Conservation (phyloP, 2,113 vertebrate species). For the Rhombomys opimus region DNA sequence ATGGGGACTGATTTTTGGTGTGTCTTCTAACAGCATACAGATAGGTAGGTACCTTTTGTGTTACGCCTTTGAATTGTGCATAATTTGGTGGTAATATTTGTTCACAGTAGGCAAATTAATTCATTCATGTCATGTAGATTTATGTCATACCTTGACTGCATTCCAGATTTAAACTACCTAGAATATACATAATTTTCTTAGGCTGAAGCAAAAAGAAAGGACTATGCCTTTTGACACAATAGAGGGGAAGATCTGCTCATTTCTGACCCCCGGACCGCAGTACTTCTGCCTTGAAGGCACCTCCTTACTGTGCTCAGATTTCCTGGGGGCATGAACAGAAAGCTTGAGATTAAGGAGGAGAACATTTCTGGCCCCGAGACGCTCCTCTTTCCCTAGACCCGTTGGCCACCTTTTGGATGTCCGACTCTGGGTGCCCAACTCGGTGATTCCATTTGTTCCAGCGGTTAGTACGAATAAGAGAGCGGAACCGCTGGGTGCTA, state of each 20-base stretch:
- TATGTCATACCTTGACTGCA: constrained; percentile 82
- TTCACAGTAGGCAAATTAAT: constrained; percentile 79
- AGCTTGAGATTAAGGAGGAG: background rate
- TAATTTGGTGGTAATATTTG: constrained; percentile 76
- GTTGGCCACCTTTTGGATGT: background rate
- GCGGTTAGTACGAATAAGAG: background rate
- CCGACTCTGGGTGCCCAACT: background rate
- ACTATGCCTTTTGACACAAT: constrained; percentile 17
- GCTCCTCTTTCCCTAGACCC: constrained; percentile 13
- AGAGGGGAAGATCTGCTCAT: background rate
- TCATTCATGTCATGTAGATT: constrained; percentile 83
- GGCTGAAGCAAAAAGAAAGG: constrained; percentile 27
- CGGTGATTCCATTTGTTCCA: background rate
- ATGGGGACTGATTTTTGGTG: constrained; percentile 94
- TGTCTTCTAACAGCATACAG: constrained; percentile 95
- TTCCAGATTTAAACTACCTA: constrained; percentile 80
- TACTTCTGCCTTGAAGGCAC: constrained; percentile 45
- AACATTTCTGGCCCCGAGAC: background rate
- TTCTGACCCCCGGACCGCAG: background rate
- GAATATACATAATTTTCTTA: constrained; percentile 71
- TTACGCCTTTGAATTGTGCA: constrained; percentile 73
- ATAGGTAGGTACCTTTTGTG: constrained; percentile 91
- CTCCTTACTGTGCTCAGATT: constrained; percentile 20
- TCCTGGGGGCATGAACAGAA: background rate
- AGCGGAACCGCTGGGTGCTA: background rate